Evolutionary conservation across 1,140 invertebrate genomes (phyloP).

Genomic region (Plodia interpunctella): DNA sequence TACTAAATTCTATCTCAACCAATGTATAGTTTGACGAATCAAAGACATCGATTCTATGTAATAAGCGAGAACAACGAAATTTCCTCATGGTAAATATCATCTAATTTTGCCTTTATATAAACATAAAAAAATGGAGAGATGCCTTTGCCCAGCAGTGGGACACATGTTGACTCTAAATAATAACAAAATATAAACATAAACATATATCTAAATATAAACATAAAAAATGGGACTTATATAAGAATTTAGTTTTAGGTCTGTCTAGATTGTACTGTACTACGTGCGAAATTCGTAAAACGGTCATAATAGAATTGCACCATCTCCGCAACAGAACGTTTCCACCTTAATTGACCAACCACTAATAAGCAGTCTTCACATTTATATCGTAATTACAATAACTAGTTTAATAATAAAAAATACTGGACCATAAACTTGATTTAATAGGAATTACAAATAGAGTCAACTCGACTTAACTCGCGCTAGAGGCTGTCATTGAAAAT

Average conservation of each 20-base stretch:
- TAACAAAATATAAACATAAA: no score
- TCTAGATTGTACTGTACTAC: no score
- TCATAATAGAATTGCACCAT: slow-evolving; percentile 27
- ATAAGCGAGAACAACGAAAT: no score
- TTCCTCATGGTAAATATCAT: background rate
- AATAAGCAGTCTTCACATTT: slow-evolving; percentile 63
- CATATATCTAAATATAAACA: no score
- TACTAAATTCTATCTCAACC: no score
- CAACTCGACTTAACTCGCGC: background rate
- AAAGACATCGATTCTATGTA: no score
- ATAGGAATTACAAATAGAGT: slow-evolving; percentile 55
- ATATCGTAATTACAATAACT: slow-evolving; percentile 37
- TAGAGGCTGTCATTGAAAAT: slow-evolving; percentile 12
- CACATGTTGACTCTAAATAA: no score
- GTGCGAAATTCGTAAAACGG: no score
- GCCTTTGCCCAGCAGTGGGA: no score
- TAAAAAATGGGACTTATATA: no score
- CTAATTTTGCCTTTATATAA: background rate
- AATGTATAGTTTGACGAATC: no score
- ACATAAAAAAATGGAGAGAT: no score
- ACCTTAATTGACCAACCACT: slow-evolving; percentile 67
- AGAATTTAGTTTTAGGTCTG: background rate
- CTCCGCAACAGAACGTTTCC: slow-evolving; percentile 24
- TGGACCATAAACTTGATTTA: slow-evolving; percentile 69
- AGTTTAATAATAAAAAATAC: slow-evolving; percentile 65